Base-by-base conservation (phyloP, 2,113 vertebrate species). In the Sciurus niger region DNA sequence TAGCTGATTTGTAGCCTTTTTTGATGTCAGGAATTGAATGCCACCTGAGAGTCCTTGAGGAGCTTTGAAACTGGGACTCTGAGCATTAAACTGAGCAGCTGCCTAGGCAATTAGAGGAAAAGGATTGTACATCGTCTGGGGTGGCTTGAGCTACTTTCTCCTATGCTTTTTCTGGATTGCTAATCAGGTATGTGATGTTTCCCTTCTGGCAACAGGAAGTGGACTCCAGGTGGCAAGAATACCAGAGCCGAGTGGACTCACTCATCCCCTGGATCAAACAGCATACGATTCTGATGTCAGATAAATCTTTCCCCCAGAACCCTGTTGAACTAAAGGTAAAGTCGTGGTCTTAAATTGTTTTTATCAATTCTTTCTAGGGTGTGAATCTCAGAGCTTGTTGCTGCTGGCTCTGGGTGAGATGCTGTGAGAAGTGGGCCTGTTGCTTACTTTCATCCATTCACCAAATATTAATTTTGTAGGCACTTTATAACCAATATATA, bases 401-500 rank as follows among this genome's bases (percentile, higher is more conserved):
- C 43, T 90, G 13, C 51, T 95, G 87, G 20, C 20, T 89, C 18
- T 92, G 46, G 32, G 9, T 89, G 48, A 95, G 48, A 8, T 84
- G 30, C 20, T 37, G 22, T 82, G 48, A 93, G 87, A 87, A 8
- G 1, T 16, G 60, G 60, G 73, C 79, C 72, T 96, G 4, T 60
- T 94, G 68, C 32, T 97, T 93, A 17, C 0, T 30, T 97, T 83
- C 51, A 79, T 84, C 94, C 37, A 91, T 92, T 97, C 48, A 94
- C 82, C 46, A 93, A 96, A 95, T 94, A 63, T 97, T 97, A 74
- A 96, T 92, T 11, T 95, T 95, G 28, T 96, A 99, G 99, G 99
- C 99, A 99, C 99, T 99, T 99, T 99, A 99, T 99, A 99, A 99
- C 95, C 99, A 99, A 93, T 99, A 99, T 98, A 98, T 99, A 98